Percentiles rank a stretch among this genome's conserved stretches.
Evolutionary conservation across 2,888 invertebrate species (phyloP).

Genomic region (Plemyria rubiginata): DNA sequence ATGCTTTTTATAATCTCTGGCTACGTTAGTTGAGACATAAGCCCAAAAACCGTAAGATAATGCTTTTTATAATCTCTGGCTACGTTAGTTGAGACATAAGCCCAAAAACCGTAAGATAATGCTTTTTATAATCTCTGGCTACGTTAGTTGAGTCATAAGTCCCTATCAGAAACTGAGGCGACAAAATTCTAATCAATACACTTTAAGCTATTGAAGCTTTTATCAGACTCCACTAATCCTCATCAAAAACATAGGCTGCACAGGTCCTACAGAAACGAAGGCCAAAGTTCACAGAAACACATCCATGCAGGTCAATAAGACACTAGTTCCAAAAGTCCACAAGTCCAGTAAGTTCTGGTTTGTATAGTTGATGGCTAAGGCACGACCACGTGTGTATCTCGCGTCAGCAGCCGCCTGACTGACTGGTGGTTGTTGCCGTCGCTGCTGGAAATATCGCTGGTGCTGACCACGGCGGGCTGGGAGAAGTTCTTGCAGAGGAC

Average conservation of each 20-base stretch:
- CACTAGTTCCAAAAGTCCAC: background rate
- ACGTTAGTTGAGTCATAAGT: too few relatives aligned
- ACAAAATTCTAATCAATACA: too few relatives aligned
- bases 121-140: too few relatives aligned
- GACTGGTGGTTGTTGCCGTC: slow-evolving; percentile 80
- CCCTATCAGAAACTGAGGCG: too few relatives aligned
- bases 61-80: too few relatives aligned
- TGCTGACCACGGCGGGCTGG: slow-evolving; percentile 73
- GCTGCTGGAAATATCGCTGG: slow-evolving; percentile 79
- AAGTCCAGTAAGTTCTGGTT: slow-evolving; percentile 45
- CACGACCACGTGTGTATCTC: slow-evolving; percentile 65
- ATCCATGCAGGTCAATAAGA: background rate
- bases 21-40: too few relatives aligned
- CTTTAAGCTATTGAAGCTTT: too few relatives aligned
- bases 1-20: too few relatives aligned
- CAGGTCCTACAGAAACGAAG: background rate
- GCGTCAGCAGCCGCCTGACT: slow-evolving; percentile 72
- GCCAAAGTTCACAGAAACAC: background rate
- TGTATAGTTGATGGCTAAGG: slow-evolving; percentile 76
- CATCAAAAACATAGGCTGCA: background rate
- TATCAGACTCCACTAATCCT: too few relatives aligned
- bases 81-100: too few relatives aligned
- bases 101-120: too few relatives aligned
- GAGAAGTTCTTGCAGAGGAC: slow-evolving; percentile 82
- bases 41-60: too few relatives aligned